phyloP scores from a whole-genome alignment of 1,140 invertebrate genomes.

The Parasteatoda tepidariorum region DNA sequence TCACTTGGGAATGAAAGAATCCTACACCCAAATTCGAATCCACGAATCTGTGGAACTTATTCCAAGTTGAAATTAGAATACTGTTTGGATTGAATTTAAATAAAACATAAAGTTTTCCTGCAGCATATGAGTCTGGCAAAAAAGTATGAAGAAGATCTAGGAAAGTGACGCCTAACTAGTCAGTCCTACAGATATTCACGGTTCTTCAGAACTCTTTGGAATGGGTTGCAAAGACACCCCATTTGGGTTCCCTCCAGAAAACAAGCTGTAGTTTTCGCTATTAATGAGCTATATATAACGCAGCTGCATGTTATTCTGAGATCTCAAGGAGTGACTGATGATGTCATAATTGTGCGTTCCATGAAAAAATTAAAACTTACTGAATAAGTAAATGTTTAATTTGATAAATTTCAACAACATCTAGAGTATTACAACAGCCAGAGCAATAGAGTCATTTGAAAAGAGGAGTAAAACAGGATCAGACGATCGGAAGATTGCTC shows the following conservation, averaged over 20 bases:
- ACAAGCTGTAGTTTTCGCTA: constrained; percentile 20
- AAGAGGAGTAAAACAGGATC: too few relatives aligned
- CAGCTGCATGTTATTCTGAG: neutral
- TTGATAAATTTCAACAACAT: too few relatives aligned
- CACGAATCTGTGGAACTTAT: neutral
- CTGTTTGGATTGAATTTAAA: neutral
- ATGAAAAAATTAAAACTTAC: neutral
- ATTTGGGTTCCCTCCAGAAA: constrained; percentile 19
- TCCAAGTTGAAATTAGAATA: neutral
- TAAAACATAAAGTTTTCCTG: neutral
- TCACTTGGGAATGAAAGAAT: too few relatives aligned
- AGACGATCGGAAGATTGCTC: too few relatives aligned
- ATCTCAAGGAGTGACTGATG: neutral
- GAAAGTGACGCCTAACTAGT: constrained; percentile 25
- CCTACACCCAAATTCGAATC: neutral
- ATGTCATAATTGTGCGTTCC: neutral
- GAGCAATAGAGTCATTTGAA: too few relatives aligned
- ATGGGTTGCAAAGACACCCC: constrained; percentile 8
- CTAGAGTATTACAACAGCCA: too few relatives aligned
- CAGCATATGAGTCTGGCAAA: neutral
- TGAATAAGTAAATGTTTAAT: too few relatives aligned
- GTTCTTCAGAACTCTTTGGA: neutral
- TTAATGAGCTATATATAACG: constrained; percentile 25
- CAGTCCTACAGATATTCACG: neutral
- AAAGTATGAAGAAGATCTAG: neutral